These are phyloP conservation scores for Saccostrea echinata DNA, from an alignment of 1,140 invertebrate genomes.

Conservation along the genomic window DNA sequence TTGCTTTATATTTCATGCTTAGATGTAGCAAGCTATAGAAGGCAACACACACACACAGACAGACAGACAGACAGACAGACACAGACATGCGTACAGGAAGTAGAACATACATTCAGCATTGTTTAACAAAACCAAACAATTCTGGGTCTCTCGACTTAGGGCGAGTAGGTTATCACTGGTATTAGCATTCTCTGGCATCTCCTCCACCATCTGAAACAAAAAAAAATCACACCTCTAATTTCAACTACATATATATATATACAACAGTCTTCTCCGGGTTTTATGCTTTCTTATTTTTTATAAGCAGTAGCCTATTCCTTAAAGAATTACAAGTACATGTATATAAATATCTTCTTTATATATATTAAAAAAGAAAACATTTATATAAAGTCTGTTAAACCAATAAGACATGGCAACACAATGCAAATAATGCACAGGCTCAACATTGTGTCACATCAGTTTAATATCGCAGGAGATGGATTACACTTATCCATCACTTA, in stretches of 20 bases:
- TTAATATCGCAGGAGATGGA: background rate
- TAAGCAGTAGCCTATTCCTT: no score
- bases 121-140: slow-evolving; percentile 48
- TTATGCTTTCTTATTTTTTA: background rate
- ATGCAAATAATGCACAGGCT: slow-evolving; percentile 33
- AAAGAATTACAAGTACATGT: no score
- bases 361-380: no score
- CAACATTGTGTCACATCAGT: background rate
- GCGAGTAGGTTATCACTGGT: slow-evolving; percentile 34
- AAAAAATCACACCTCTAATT: background rate
- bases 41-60: slow-evolving; percentile 16
- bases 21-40: slow-evolving; percentile 19
- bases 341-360: no score
- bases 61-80: slow-evolving; percentile 32
- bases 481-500: no score
- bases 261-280: background rate
- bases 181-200: slow-evolving; percentile 11
- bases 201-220: slow-evolving; percentile 18
- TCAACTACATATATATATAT: no score
- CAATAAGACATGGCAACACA: background rate
- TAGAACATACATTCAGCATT: slow-evolving; percentile 50
- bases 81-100: background rate
- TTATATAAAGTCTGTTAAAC: no score
- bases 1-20: slow-evolving; percentile 20
- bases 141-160: slow-evolving; percentile 22